phyloP scores from a whole-genome alignment of 1,140 invertebrate genomes.

The Orius insidiosus region DNA sequence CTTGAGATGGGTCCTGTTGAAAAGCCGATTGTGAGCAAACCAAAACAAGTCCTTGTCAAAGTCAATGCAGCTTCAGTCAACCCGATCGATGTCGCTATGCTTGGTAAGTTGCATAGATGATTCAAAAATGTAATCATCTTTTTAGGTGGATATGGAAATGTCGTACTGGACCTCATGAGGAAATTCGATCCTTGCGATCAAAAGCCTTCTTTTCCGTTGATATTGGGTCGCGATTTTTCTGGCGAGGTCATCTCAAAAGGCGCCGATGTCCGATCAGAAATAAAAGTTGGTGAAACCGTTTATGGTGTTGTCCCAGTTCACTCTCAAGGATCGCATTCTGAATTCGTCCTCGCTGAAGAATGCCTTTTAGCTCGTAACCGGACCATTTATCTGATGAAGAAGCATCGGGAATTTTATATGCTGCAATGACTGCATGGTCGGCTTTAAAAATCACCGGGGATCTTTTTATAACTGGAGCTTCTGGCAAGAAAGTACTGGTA shows the following conservation, averaged over 20 bases:
- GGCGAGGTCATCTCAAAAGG: conserved; percentile 63
- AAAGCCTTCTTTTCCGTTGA: conserved; percentile 61
- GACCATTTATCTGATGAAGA: conserved; percentile 40
- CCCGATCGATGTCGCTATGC: conserved; percentile 79
- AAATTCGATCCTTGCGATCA: conserved; percentile 22
- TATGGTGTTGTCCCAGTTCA: conserved; percentile 60
- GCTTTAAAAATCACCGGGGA: conserved; percentile 53
- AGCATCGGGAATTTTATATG: conserved; percentile 66
- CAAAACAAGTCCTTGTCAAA: conserved; percentile 59
- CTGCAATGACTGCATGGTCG: conserved; percentile 66
- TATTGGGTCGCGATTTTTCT: conserved; percentile 68
- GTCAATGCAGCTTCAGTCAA: conserved; percentile 74
- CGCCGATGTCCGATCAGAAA: conserved; percentile 33
- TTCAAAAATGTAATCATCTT: neutral
- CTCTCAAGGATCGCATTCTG: conserved; percentile 52
- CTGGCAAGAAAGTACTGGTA: conserved; percentile 47
- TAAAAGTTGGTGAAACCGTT: conserved; percentile 58
- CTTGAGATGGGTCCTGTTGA: conserved; percentile 39
- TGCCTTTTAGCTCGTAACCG: conserved; percentile 52
- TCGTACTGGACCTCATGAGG: conserved; percentile 44
- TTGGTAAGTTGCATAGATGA: conserved; percentile 36
- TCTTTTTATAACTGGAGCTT: conserved; percentile 28
- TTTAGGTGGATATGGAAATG: conserved; percentile 56
- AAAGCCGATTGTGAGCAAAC: conserved; percentile 46
- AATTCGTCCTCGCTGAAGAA: conserved; percentile 45